phyloP scores from a whole-genome alignment of 2,113 vertebrate genomes.

The Epinephelus moara region DNA sequence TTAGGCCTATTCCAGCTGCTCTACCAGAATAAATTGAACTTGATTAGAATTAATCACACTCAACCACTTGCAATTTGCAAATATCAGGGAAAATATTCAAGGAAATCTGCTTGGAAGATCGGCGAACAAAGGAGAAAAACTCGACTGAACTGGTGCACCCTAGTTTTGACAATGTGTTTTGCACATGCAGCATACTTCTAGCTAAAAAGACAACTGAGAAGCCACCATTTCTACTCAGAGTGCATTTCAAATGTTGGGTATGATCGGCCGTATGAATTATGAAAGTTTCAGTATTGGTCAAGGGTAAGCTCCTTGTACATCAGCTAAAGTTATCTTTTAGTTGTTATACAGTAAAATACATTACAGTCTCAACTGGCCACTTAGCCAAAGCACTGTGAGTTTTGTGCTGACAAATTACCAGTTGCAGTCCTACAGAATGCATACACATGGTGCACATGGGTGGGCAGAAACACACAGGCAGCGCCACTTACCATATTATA shows the following conservation, averaged over 20 bases:
- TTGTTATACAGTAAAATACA: constrained; percentile 22
- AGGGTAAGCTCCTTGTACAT: constrained; percentile 15
- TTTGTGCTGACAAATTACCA: constrained; percentile 38
- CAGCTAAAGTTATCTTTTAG: constrained; percentile 36
- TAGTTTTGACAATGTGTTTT: constrained; percentile 17
- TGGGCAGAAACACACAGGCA: background rate
- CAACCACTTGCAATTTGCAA: constrained; percentile 80
- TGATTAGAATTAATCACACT: constrained; percentile 86
- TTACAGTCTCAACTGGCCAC: constrained; percentile 24
- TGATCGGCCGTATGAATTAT: constrained; percentile 35
- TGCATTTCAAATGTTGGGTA: constrained; percentile 6
- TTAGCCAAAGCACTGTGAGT: constrained; percentile 22
- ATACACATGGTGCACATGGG: constrained; percentile 8
- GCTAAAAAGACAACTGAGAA: constrained; percentile 43
- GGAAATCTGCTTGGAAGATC: constrained; percentile 50
- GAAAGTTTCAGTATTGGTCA: constrained; percentile 24
- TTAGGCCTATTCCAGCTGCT: constrained; percentile 85
- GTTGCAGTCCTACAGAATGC: constrained; percentile 5
- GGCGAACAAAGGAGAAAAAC: constrained; percentile 53
- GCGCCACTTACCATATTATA: constrained; percentile 13
- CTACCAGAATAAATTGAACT: constrained; percentile 85
- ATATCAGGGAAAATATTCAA: constrained; percentile 76
- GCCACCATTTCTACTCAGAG: background rate
- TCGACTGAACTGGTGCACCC: constrained; percentile 8
- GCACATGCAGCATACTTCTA: constrained; percentile 16